phyloP scores from a whole-genome alignment of 2,888 invertebrate genomes.

The Drosophila parthenogenetica region DNA sequence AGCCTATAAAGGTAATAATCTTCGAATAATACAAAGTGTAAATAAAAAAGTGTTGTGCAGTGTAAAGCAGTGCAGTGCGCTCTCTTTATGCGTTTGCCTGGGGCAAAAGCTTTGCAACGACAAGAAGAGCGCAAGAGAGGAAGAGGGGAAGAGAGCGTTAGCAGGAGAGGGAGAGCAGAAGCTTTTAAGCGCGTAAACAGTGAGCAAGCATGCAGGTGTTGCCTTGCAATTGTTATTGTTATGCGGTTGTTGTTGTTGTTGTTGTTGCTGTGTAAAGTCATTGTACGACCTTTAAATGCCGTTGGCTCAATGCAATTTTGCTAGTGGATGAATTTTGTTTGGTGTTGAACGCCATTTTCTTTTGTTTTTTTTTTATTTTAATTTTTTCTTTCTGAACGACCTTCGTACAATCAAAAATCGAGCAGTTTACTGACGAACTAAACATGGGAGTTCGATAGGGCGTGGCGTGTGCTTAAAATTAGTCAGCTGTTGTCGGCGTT shows the following conservation, averaged over 20 bases:
- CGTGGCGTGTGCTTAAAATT: conserved; percentile 15
- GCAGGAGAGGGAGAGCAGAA: conserved; percentile 1
- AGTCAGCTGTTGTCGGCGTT: conserved; percentile 27
- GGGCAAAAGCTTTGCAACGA: not conserved
- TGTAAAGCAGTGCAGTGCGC: not conserved
- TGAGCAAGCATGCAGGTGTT: conserved; percentile 39
- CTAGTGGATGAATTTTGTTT: conserved; percentile 27
- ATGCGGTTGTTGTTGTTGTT: conserved; percentile 17
- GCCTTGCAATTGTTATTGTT: conserved; percentile 38
- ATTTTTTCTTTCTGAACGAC: conserved; percentile 15
- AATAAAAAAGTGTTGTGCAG: not conserved
- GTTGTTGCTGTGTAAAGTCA: conserved; percentile 57
- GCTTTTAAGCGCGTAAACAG: conserved; percentile 9
- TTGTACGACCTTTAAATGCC: conserved; percentile 69
- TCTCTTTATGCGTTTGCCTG: not conserved
- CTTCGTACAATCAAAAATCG: conserved; percentile 31
- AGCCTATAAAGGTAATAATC: no score
- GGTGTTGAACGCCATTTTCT: conserved; percentile 21
- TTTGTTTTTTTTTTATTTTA: not conserved
- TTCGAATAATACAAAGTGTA: no score
- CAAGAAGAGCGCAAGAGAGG: not conserved
- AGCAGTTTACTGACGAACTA: not conserved
- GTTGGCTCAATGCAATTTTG: conserved; percentile 56
- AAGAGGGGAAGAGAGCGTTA: not conserved
- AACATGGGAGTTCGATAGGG: not conserved